phyloP scores from a whole-genome alignment of 2,113 vertebrate species.

The Gambusia holbrooki region DNA sequence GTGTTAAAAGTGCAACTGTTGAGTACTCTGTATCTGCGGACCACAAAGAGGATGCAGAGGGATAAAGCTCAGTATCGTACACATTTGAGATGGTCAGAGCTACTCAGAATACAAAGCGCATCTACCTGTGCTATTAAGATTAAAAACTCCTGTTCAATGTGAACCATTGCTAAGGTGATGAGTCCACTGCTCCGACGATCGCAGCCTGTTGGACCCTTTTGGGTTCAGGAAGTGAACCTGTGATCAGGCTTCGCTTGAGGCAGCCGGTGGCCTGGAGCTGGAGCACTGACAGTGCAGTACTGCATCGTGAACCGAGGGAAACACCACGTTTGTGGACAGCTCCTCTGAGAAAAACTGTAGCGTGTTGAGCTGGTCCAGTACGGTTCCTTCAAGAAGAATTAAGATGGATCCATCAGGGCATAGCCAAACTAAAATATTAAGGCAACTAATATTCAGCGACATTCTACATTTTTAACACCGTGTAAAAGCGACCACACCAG shows the following conservation, averaged over 20 bases:
- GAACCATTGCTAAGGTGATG: not conserved
- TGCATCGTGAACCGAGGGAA: conserved; percentile 91
- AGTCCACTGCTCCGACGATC: not conserved
- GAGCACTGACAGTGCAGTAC: conserved; percentile 82
- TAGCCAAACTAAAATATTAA: not conserved
- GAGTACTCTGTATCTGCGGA: not conserved
- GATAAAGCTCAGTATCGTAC: conserved; percentile 21
- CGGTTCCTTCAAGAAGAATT: conserved; percentile 78
- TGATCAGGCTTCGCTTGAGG: not conserved
- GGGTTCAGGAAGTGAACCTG: not conserved
- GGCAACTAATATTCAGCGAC: too few species aligned
- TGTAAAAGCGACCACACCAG: too few species aligned
- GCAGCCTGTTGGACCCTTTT: not conserved
- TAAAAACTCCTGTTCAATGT: conserved; percentile 4
- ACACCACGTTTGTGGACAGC: conserved; percentile 80
- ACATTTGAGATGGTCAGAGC: not conserved
- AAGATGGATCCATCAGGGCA: not conserved
- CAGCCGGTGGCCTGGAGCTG: not conserved
- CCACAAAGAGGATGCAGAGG: not conserved
- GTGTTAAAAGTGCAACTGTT: conserved; percentile 27
- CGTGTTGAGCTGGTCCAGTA: conserved; percentile 83
- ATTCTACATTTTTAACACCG: too few species aligned
- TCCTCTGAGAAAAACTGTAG: conserved; percentile 86
- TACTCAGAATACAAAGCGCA: not conserved
- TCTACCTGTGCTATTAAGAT: not conserved